A percentile compares a stretch with the other conserved stretches of the same genome.
These are phyloP conservation scores for Colinus virginianus DNA, from an alignment of 2,113 vertebrate genomes.

Conservation along the genomic window DNA sequence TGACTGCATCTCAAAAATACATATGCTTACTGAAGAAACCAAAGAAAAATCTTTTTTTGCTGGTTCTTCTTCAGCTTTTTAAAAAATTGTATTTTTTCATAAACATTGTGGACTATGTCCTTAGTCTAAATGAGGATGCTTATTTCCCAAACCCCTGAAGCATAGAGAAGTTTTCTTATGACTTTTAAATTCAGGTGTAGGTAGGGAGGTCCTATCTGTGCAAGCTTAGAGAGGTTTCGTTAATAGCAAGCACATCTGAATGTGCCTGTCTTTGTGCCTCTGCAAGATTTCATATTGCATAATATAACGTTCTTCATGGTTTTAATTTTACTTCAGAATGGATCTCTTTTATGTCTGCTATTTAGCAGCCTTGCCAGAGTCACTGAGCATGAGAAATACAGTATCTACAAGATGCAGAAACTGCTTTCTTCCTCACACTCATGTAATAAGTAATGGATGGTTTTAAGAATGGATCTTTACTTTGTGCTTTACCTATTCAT, in stretches of 20 bases:
- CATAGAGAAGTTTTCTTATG: constrained; percentile 24
- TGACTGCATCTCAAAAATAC: background rate
- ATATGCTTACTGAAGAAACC: background rate
- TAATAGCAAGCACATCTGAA: constrained; percentile 51
- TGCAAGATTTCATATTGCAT: constrained; percentile 56
- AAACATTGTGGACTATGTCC: constrained; percentile 18
- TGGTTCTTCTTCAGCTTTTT: background rate
- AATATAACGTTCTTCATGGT: constrained; percentile 42
- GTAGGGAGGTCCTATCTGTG: constrained; percentile 55
- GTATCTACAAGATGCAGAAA: constrained; percentile 64
- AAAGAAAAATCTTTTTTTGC: constrained; percentile 3
- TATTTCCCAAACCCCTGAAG: constrained; percentile 42
- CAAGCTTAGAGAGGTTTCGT: constrained; percentile 43
- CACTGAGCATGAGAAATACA: constrained; percentile 59
- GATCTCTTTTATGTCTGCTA: constrained; percentile 63
- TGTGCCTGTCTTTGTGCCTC: constrained; percentile 56
- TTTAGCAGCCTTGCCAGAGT: constrained; percentile 70
- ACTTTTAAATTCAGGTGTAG: constrained; percentile 57
- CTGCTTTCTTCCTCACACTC: constrained; percentile 32
- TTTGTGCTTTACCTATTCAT: constrained; percentile 70
- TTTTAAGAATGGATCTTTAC: constrained; percentile 70
- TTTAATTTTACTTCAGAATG: constrained; percentile 75
- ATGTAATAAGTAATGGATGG: constrained; percentile 61
- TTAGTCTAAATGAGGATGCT: constrained; percentile 40
- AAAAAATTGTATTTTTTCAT: constrained; percentile 13